Percentiles rank a stretch among this genome's conserved stretches.
phyloP scores from a whole-genome alignment of 2,797 vertebrate species.

The Scleropages formosus region DNA sequence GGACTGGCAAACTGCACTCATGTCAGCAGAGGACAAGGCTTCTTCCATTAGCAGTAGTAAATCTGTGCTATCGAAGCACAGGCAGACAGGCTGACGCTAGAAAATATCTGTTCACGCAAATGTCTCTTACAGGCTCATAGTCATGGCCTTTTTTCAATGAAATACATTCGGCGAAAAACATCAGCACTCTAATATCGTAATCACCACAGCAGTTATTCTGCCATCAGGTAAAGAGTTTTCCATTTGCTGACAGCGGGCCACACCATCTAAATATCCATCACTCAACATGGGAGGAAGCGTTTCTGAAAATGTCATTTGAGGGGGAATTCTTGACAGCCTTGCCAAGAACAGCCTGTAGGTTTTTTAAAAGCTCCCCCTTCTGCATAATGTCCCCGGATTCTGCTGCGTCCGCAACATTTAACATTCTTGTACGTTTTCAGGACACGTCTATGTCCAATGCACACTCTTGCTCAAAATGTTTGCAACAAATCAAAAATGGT shows the following conservation, averaged over 20 bases:
- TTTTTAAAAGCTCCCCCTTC: slow-evolving; percentile 33
- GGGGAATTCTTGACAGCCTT: slow-evolving; percentile 18
- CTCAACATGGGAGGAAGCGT: slow-evolving; percentile 34
- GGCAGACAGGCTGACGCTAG: slow-evolving; percentile 13
- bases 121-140: slow-evolving; percentile 15
- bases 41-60: background rate
- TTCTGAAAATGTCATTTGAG: slow-evolving; percentile 43
- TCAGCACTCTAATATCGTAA: slow-evolving; percentile 24
- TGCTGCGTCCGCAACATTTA: slow-evolving; percentile 33
- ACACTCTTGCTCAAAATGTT: slow-evolving; percentile 33
- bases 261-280: slow-evolving; percentile 39
- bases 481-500: background rate
- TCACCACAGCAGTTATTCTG: slow-evolving; percentile 32
- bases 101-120: slow-evolving; percentile 17
- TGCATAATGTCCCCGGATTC: slow-evolving; percentile 33
- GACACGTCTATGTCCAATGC: slow-evolving; percentile 22
- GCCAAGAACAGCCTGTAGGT: slow-evolving; percentile 41
- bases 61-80: background rate
- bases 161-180: slow-evolving; percentile 19
- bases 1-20: background rate
- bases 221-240: slow-evolving; percentile 36
- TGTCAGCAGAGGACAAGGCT: background rate
- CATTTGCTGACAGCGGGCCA: slow-evolving; percentile 27
- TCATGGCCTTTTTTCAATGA: slow-evolving; percentile 7
- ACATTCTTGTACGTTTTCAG: slow-evolving; percentile 32